These are phyloP conservation scores for Trachelus iudaicus DNA, from an alignment of 2,888 invertebrate species.

Conservation along the genomic window DNA sequence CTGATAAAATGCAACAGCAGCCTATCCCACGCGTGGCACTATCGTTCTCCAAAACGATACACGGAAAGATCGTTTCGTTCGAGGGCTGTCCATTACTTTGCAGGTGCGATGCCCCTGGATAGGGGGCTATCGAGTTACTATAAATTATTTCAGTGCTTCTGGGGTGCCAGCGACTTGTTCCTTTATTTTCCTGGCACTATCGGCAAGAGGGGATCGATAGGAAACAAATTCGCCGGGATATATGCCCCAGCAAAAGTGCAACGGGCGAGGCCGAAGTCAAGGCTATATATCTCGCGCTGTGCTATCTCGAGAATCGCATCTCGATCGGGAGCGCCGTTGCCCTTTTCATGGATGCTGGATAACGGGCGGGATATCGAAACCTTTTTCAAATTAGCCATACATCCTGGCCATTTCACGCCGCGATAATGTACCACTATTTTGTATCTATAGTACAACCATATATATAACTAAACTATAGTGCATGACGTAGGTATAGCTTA, in stretches of 20 bases:
- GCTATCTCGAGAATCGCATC: not conserved
- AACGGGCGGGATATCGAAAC: not conserved
- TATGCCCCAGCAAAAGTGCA: not conserved
- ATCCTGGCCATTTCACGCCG: not conserved
- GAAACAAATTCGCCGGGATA: constrained; percentile 27
- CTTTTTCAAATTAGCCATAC: constrained; percentile 7
- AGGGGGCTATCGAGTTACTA: constrained; percentile 21
- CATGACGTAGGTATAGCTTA: not conserved
- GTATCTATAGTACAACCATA: too few relatives aligned
- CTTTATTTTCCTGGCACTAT: constrained; percentile 31
- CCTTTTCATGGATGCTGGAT: not conserved
- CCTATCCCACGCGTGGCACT: not conserved
- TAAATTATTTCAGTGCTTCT: constrained; percentile 47
- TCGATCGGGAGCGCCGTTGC: not conserved
- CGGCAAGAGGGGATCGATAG: constrained; percentile 29
- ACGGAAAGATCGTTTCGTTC: not conserved
- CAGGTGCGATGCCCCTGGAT: not conserved
- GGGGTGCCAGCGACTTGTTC: constrained; percentile 15
- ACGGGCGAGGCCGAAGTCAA: not conserved
- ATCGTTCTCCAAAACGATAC: not conserved
- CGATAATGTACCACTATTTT: not conserved
- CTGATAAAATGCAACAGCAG: not conserved
- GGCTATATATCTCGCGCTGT: not conserved
- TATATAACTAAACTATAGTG: not conserved
- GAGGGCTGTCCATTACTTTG: not conserved